Evolutionary conservation across 30 jellyfish, hydroid and myxozoan species (phyloP), one percentile per base, ranked within the genome.

Genomic region (Hydra vulgaris): DNA sequence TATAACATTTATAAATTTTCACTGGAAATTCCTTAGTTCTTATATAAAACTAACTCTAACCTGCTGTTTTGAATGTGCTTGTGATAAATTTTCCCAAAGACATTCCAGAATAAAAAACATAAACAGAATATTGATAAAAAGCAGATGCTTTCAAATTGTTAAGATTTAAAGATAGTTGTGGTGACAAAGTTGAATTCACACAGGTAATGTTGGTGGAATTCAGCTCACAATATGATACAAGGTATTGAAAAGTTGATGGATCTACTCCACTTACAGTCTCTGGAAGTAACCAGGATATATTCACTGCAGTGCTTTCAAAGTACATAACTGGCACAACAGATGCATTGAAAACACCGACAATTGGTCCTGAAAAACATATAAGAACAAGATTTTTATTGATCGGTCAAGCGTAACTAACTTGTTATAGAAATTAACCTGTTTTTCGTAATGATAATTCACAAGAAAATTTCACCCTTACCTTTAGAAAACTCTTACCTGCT

Each of bases 251-350:
- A 17, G 83, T 0, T 18, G 7, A 23, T 15, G 83, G 83, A 75
- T 75, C 83, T 18, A 21, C 70, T 12, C 83, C 83, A 53, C 26
- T 0, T 15, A 21, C 56, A 25, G 21, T 21, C 7, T 25, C 19
- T 25, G 83, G 83, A 15, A 71, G 72, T 17, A 21, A 75, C 83
- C 83, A 75, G 71, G 83, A 75, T 18, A 75, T 17, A 18, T 25
- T 75, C 17, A 26, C 71, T 25, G 71, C 70, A 22, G 72, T 75
- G 23, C 23, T 53, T 75, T 75, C 83, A 17, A 25, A 22, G 26
- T 75, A 53, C 22, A 21, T 12, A 0, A 25, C 56, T 0, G 83
- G 26, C 1, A 25, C 72, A 23, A 0, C 24, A 0, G 72, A 5
- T 1, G 26, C 71, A 53, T 75, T 75, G 53, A 16, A 16, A 27